Percentiles rank a stretch among this genome's conserved stretches.
Conservation (phyloP, 2,888 invertebrate genomes). For the Cephus nigrinus region DNA sequence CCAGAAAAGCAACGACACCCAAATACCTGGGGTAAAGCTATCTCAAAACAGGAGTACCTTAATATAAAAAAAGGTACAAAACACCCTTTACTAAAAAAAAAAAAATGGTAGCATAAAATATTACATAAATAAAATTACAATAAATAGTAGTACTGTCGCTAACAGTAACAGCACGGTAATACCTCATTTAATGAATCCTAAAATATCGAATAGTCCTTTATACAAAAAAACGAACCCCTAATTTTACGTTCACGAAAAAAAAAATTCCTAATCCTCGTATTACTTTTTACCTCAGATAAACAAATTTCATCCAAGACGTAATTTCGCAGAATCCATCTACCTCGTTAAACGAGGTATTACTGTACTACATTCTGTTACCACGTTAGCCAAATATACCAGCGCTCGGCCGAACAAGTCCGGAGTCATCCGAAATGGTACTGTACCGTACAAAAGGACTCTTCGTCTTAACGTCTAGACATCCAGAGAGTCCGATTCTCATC, state of each 20-base stretch:
- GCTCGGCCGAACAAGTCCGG: background rate
- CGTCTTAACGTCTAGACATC: background rate
- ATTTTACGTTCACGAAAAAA: too few species aligned
- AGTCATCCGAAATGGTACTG: background rate
- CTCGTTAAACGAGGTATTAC: too few species aligned
- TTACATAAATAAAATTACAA: background rate
- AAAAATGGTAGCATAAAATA: background rate
- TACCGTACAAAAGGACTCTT: background rate
- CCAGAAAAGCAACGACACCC: background rate
- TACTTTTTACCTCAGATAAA: too few species aligned
- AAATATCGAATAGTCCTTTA: too few species aligned
- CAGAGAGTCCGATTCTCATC: background rate
- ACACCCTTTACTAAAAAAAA: rapidly evolving
- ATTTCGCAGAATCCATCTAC: too few species aligned
- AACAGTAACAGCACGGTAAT: background rate
- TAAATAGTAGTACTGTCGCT: background rate
- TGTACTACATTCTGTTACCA: too few species aligned
- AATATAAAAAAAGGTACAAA: background rate
- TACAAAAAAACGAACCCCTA: too few species aligned
- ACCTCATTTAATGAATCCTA: background rate
- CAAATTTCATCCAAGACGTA: too few species aligned
- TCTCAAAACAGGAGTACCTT: background rate
- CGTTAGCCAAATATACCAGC: background rate
- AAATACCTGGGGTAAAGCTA: background rate
- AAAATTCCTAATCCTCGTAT: too few species aligned